These are phyloP conservation scores for Heteromurus nitidus DNA, from an alignment of 2,888 invertebrate species.

Conservation along the genomic window DNA sequence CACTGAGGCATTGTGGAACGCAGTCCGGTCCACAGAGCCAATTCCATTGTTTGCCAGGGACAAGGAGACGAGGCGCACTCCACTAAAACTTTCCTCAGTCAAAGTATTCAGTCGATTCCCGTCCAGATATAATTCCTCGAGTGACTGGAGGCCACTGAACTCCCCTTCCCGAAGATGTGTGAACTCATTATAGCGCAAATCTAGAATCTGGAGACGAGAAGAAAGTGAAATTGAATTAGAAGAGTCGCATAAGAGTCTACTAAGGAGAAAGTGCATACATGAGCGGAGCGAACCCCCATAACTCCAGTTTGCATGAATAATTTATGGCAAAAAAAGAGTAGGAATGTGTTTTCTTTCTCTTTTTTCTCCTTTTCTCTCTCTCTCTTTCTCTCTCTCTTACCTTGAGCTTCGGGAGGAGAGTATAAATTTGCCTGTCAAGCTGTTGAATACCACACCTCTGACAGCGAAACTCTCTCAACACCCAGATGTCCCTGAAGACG, in stretches of 20 bases:
- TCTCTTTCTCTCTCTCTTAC: conserved; percentile 76
- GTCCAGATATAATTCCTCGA: conserved; percentile 83
- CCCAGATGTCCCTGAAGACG: conserved; percentile 79
- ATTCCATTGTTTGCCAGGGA: conserved; percentile 84
- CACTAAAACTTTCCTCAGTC: conserved; percentile 76
- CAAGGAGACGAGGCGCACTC: conserved; percentile 78
- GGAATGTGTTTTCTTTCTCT: neutral
- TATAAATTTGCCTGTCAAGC: conserved; percentile 87
- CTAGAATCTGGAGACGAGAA: conserved; percentile 76
- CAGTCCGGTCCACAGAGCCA: conserved; percentile 84
- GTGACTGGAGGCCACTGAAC: conserved; percentile 85
- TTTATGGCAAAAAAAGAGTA: neutral
- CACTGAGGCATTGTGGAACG: conserved; percentile 84
- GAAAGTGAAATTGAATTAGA: too few species aligned
- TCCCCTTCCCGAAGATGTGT: conserved; percentile 80
- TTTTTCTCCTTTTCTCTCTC: neutral
- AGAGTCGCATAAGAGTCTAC: too few species aligned
- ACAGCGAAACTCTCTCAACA: conserved; percentile 83
- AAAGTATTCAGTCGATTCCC: conserved; percentile 85
- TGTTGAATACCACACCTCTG: conserved; percentile 83
- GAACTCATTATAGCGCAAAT: conserved; percentile 86
- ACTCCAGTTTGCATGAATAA: conserved; percentile 4
- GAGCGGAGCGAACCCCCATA: neutral
- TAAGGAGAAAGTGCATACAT: too few species aligned
- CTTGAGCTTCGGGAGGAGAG: conserved; percentile 83